These are phyloP conservation scores for Litoditis marina DNA, from an alignment of 2,888 invertebrate species.

Conservation along the genomic window DNA sequence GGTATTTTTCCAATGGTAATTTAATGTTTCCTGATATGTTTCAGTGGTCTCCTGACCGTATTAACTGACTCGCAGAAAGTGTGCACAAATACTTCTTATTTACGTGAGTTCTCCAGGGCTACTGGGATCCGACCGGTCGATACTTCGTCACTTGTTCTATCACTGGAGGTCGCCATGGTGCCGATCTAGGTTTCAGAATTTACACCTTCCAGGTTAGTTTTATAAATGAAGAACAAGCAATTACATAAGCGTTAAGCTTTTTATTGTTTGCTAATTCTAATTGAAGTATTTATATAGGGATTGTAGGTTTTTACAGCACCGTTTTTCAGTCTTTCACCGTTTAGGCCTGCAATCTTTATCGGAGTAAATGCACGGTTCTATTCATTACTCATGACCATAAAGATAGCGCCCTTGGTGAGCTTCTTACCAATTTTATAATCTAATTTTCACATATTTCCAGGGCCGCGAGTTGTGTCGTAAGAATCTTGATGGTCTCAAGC, in stretches of 20 bases:
- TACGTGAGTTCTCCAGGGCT: constrained; percentile 92
- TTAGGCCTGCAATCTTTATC: too few species aligned
- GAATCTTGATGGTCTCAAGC: constrained; percentile 86
- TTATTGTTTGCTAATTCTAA: background rate
- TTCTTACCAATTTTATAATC: too few species aligned
- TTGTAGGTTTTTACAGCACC: too few species aligned
- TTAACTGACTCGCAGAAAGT: constrained; percentile 59
- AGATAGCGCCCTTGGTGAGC: too few species aligned
- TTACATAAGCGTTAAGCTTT: too few species aligned
- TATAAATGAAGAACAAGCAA: too few species aligned
- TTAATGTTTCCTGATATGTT: background rate
- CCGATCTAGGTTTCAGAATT: constrained; percentile 83
- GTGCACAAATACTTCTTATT: constrained; percentile 88
- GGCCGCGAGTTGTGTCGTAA: constrained; percentile 73
- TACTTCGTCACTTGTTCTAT: constrained; percentile 93
- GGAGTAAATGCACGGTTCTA: too few species aligned
- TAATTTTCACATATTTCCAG: too few species aligned
- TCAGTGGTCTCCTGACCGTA: background rate
- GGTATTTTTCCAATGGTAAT: background rate
- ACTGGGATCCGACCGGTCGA: constrained; percentile 98
- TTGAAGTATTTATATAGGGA: too few species aligned
- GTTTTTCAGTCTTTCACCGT: too few species aligned
- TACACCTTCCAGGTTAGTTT: constrained; percentile 82
- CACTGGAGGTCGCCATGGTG: constrained; percentile 73
- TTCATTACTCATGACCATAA: too few species aligned